Percentiles rank a stretch among this genome's conserved stretches.
These are phyloP conservation scores for Stictonetta naevosa DNA, from an alignment of 2,113 vertebrate genomes.

Conservation along the genomic window DNA sequence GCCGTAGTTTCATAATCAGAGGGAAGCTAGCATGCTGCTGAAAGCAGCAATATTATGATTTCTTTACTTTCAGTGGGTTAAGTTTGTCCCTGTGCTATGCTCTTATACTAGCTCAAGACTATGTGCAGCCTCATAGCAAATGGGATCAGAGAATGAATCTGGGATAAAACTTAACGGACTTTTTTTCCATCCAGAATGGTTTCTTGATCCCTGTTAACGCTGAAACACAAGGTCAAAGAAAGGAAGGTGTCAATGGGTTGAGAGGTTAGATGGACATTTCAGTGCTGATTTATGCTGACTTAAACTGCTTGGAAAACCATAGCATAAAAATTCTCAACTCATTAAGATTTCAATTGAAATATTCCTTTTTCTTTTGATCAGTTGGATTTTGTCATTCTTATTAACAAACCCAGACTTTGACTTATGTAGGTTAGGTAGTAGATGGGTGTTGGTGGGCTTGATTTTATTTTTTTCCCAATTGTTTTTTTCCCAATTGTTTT, in stretches of 20 bases:
- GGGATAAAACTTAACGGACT: background rate
- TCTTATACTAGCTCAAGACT: background rate
- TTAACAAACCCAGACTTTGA: background rate
- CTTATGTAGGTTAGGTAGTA: background rate
- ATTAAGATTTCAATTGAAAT: conserved; percentile 28
- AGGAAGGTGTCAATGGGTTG: background rate
- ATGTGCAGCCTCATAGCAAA: background rate
- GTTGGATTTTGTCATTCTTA: background rate
- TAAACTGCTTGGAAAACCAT: background rate
- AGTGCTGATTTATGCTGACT: background rate
- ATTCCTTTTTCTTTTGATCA: background rate
- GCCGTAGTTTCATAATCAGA: background rate
- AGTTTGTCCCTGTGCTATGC: background rate
- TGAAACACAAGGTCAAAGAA: background rate
- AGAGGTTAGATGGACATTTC: background rate
- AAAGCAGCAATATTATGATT: background rate
- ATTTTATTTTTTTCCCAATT: no score
- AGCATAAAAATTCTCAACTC: background rate
- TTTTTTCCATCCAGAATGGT: background rate
- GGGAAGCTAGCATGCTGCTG: background rate
- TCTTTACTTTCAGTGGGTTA: background rate
- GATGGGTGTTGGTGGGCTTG: background rate
- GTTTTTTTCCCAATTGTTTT: no score
- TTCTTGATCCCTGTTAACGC: background rate
- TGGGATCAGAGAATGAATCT: background rate